Evolutionary conservation across 2,113 vertebrate species (phyloP).

Genomic region (Stegastes partitus): DNA sequence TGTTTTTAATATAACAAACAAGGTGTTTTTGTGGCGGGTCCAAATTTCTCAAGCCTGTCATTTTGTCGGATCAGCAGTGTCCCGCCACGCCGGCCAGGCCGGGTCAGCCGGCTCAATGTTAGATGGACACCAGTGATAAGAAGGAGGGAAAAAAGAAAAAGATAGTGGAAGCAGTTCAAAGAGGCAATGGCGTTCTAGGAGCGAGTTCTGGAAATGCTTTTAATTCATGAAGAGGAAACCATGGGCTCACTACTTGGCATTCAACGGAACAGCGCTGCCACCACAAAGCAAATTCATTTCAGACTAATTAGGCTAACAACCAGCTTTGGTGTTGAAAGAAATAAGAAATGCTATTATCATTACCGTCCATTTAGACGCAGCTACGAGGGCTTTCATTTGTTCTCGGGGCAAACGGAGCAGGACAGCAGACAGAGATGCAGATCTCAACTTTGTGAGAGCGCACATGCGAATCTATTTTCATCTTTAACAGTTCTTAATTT

Average conservation of each 20-base stretch:
- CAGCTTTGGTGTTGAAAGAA: constrained; percentile 59
- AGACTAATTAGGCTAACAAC: constrained; percentile 73
- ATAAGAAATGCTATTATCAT: constrained; percentile 69
- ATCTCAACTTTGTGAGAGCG: not conserved
- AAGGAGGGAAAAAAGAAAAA: not conserved
- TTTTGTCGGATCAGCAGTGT: constrained; percentile 54
- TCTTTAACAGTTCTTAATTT: constrained; percentile 4
- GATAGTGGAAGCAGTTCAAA: constrained; percentile 27
- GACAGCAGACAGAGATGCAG: constrained; percentile 14
- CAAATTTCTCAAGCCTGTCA: constrained; percentile 14
- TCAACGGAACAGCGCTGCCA: constrained; percentile 32
- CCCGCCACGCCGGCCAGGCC: constrained; percentile 7
- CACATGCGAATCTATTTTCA: not conserved
- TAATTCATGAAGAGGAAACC: constrained; percentile 36
- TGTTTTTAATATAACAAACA: constrained; percentile 33
- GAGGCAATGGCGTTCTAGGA: constrained; percentile 11
- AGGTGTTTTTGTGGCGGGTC: not conserved
- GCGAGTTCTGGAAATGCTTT: constrained; percentile 24
- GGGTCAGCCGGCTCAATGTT: constrained; percentile 60
- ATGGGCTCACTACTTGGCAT: constrained; percentile 53
- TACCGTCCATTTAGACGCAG: constrained; percentile 54
- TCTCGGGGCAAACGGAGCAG: constrained; percentile 9
- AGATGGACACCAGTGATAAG: constrained; percentile 65
- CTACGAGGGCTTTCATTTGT: constrained; percentile 55
- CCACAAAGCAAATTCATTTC: constrained; percentile 74